Evolutionary conservation across 2,797 vertebrate genomes (phyloP).

Genomic region (Orientallactaga sibirica): DNA sequence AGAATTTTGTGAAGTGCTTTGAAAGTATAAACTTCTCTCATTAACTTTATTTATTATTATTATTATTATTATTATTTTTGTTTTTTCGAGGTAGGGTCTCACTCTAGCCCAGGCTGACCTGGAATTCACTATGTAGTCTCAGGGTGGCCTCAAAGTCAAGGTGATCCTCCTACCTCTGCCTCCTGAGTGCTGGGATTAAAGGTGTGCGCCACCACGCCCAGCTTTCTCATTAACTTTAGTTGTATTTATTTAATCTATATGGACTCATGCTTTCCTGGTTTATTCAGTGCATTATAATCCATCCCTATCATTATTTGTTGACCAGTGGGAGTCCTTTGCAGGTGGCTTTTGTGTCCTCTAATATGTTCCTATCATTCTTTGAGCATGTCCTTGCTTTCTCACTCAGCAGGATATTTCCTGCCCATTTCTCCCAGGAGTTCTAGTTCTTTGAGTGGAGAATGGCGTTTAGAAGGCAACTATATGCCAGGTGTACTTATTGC

Average conservation of each 20-base stretch:
- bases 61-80: too few species aligned
- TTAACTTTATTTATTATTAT: not conserved
- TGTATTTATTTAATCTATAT: constrained; percentile 40
- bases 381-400: constrained; percentile 57
- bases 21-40: constrained; percentile 51
- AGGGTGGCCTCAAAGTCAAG: too few species aligned
- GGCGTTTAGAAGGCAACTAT: constrained; percentile 33
- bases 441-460: constrained; percentile 44
- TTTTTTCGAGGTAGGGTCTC: too few species aligned
- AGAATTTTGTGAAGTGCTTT: constrained; percentile 51
- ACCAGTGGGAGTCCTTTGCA: not conserved
- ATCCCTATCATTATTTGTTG: constrained; percentile 50
- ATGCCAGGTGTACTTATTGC: constrained; percentile 30
- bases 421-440: constrained; percentile 55
- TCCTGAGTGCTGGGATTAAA: too few species aligned
- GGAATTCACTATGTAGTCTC: too few species aligned
- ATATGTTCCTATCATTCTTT: constrained; percentile 45
- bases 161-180: too few species aligned
- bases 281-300: constrained; percentile 35
- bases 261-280: constrained; percentile 39
- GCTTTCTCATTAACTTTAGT: not conserved
- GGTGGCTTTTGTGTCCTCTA: constrained; percentile 55
- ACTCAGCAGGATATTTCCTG: constrained; percentile 21
- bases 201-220: too few species aligned
- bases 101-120: too few species aligned